Conservation (phyloP, 2,113 vertebrate genomes). For the Cyphomyrus discorhynchus region DNA sequence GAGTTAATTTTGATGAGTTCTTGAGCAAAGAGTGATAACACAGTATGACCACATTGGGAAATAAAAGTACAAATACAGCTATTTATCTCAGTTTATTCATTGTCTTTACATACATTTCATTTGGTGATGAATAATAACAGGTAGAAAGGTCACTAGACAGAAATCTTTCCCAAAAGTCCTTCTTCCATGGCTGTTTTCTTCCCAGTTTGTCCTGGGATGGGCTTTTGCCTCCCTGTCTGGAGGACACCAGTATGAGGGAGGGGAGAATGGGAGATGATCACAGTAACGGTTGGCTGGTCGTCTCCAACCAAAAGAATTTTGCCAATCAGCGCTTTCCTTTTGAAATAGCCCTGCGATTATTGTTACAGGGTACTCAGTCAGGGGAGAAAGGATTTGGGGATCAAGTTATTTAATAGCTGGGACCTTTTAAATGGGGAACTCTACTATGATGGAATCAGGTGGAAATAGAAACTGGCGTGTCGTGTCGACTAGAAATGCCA, state of each 20-base stretch:
- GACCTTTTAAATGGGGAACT: slow-evolving; percentile 58
- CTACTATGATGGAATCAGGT: slow-evolving; percentile 46
- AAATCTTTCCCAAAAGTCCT: neutral
- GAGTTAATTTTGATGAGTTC: neutral
- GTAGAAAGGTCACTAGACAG: neutral
- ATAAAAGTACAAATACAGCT: neutral
- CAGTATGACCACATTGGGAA: neutral
- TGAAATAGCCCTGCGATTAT: slow-evolving; percentile 57
- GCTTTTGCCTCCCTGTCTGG: slow-evolving; percentile 13
- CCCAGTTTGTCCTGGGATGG: slow-evolving; percentile 26
- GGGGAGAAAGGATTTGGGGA: slow-evolving; percentile 63
- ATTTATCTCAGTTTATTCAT: neutral
- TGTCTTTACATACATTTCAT: neutral
- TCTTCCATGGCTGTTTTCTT: neutral
- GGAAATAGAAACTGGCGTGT: slow-evolving; percentile 63
- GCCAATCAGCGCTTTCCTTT: slow-evolving; percentile 63
- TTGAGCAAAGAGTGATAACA: neutral
- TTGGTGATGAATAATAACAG: neutral
- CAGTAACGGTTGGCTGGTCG: slow-evolving; percentile 45
- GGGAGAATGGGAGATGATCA: slow-evolving; percentile 53
- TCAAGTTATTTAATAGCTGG: slow-evolving; percentile 65
- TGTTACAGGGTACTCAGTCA: slow-evolving; percentile 60
- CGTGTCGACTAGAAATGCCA: slow-evolving; percentile 39
- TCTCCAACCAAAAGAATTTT: slow-evolving; percentile 59
- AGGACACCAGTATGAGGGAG: slow-evolving; percentile 43